Evolutionary conservation across 2,113 vertebrate genomes (phyloP).

Genomic region (Todiramphus chloris): DNA sequence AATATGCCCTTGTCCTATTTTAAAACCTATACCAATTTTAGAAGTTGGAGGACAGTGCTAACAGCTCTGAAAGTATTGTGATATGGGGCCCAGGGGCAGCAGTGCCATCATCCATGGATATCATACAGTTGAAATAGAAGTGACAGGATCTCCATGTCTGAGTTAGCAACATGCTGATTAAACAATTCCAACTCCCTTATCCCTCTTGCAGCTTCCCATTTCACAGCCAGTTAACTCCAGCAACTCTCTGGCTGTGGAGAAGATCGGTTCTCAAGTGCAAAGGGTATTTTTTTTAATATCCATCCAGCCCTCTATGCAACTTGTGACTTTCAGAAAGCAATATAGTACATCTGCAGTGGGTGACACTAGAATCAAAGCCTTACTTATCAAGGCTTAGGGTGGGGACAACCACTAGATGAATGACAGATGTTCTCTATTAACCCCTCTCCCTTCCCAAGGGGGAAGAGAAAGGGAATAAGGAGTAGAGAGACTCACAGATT

Average conservation of each 20-base stretch:
- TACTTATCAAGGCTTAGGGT: not conserved
- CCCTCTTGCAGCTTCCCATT: slow-evolving; percentile 16
- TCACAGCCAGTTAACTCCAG: slow-evolving; percentile 41
- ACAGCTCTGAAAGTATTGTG: not conserved
- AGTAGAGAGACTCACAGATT: too few species aligned
- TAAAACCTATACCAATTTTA: not conserved
- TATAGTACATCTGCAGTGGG: not conserved
- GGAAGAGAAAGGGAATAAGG: too few species aligned
- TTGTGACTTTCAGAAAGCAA: not conserved
- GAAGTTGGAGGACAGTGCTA: not conserved
- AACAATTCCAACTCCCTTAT: slow-evolving; percentile 9
- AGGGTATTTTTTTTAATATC: not conserved
- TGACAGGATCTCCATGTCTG: not conserved
- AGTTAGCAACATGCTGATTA: slow-evolving; percentile 15
- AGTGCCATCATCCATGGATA: not conserved
- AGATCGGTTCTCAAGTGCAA: not conserved
- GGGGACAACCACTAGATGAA: too few species aligned
- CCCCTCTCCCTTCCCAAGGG: too few species aligned
- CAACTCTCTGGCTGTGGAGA: not conserved
- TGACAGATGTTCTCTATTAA: too few species aligned
- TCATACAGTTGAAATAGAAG: not conserved
- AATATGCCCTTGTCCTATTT: not conserved
- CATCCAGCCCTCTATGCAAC: not conserved
- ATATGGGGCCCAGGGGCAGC: not conserved
- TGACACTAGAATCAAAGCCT: not conserved